Base-by-base conservation (phyloP, 2,888 invertebrate genomes). In the Anthophora plumipes region DNA sequence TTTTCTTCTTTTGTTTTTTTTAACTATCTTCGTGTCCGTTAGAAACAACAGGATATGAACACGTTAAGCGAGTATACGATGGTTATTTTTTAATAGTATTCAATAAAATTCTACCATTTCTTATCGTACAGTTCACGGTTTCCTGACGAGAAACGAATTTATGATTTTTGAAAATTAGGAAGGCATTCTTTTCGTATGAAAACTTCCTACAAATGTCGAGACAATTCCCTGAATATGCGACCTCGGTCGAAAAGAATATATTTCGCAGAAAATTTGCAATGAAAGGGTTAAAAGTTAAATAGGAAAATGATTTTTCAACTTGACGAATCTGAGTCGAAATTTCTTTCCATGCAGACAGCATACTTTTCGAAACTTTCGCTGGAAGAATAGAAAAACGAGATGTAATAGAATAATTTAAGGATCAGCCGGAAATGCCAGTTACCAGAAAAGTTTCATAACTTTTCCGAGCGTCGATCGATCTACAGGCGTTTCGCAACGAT, bases 401-500 rank as follows among this genome's bases (percentile, higher is more conserved):
- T 37, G 20, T n/a, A 64, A 55, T 41, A 25, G 41, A 31, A n/a
- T 54, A 48, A 43, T 64, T 48, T 22, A 46, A 63, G 72, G 52
- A 67, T 67, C 37, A 63, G 68, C 57, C 14, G 80, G 73, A 80
- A 80, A 80, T 48, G 61, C 61, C 74, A 61, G 63, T 78, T 67
- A 20, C 72, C 57, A 63, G 50, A 43, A n/a, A 55, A 31, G 70
- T 81, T 81, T 81, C 81, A 75, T 80, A 81, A 81, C 75, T 41
- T 67, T 52, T 22, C 60, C 60, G 57, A 25, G 20, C 60, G 59
- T 17, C 52, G 54, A 72, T 71, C 54, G 43, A 57, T 72, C 61
- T 41, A 39, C 8, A 22, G n/a, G 50, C 8, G 52, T 61, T 46
- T 77, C 37, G 76, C 70, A 60, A 68, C 72, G 66, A 12, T 22